Evolutionary conservation across 1,140 invertebrate genomes (phyloP).

Genomic region (Charaxes varanes): DNA sequence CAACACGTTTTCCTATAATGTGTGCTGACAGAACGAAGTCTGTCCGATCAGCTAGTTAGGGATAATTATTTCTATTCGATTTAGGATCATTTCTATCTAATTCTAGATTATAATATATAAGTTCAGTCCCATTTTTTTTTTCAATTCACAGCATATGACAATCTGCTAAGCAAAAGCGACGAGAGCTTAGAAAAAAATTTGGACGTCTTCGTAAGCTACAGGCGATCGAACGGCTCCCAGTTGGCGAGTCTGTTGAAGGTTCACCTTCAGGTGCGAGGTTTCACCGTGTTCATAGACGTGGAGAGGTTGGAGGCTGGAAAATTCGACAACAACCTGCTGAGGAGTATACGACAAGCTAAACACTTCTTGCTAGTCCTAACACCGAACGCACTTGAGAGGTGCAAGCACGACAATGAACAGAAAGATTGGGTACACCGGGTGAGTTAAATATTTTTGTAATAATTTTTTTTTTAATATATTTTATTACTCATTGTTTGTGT

Average conservation of each 20-base stretch:
- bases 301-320: conserved; percentile 97
- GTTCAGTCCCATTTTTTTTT: no score
- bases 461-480: neutral
- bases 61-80: no score
- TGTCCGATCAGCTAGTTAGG: no score
- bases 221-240: conserved; percentile 98
- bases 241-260: conserved; percentile 94
- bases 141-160: conserved; percentile 73
- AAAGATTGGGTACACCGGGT: conserved; percentile 99
- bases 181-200: conserved; percentile 89
- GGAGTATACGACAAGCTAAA: conserved; percentile 97
- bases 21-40: no score
- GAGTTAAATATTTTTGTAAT: conserved; percentile 56
- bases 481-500: no score
- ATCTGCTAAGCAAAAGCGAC: conserved; percentile 77
- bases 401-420: conserved; percentile 92
- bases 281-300: conserved; percentile 96
- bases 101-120: no score
- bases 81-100: no score
- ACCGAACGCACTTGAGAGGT: conserved; percentile 94
- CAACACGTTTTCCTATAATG: no score
- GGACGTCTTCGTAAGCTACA: conserved; percentile 98
- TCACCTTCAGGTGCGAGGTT: conserved; percentile 94
- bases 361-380: conserved; percentile 98
- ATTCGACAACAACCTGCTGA: conserved; percentile 97